A percentile compares a stretch with the other conserved stretches of the same genome.
These are phyloP conservation scores for Pristionchus fissidentatus DNA, from an alignment of 2,888 invertebrate genomes.

Conservation along the genomic window DNA sequence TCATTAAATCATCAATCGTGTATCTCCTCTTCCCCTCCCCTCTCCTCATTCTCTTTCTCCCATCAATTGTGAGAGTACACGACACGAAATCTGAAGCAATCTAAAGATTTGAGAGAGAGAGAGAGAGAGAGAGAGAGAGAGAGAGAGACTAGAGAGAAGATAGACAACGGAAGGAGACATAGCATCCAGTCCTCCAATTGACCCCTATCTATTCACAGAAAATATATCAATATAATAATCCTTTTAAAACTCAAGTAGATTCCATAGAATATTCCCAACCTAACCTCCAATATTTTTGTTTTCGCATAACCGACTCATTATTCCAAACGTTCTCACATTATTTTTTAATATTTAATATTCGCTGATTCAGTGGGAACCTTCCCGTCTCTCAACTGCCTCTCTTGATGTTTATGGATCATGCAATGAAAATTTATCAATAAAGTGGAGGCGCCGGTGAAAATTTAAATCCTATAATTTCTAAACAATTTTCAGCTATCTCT, in stretches of 20 bases:
- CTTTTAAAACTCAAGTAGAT: no score
- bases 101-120: conserved; percentile 16
- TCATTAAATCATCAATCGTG: conserved; percentile 40
- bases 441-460: conserved; percentile 26
- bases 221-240: no score
- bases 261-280: no score
- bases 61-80: conserved; percentile 41
- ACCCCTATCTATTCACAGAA: no score
- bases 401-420: not conserved
- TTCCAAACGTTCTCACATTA: conserved; percentile 15
- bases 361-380: conserved; percentile 33
- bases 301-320: not conserved
- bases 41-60: not conserved
- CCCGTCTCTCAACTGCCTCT: not conserved
- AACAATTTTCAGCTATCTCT: not conserved
- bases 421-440: conserved; percentile 34
- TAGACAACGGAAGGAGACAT: no score
- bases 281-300: not conserved
- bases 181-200: no score
- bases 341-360: conserved; percentile 5
- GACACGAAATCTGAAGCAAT: conserved; percentile 23
- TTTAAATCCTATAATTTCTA: not conserved
- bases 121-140: conserved; percentile 14
- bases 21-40: not conserved
- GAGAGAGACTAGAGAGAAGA: not conserved